These are phyloP conservation scores for Lumbricus terrestris DNA, from an alignment of 2,888 invertebrate genomes.

Conservation along the genomic window DNA sequence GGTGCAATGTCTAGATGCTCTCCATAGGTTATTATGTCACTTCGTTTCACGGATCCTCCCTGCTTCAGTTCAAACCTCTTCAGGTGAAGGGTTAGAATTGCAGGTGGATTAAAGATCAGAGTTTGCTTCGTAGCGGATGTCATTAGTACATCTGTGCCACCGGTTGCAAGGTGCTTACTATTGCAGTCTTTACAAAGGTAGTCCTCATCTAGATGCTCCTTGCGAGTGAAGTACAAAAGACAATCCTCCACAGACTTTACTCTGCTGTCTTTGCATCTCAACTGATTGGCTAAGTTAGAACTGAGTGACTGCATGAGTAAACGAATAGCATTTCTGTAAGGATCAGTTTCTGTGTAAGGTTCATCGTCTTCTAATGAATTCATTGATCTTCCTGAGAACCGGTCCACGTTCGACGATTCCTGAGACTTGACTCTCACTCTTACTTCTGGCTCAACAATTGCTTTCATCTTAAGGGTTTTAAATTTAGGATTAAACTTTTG, in stretches of 20 bases:
- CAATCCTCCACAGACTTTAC: neutral
- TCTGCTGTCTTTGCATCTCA: neutral
- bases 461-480: neutral
- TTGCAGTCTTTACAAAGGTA: neutral
- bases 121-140: constrained; percentile 7
- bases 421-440: neutral
- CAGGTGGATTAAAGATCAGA: neutral
- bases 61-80: neutral
- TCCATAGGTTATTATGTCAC: neutral
- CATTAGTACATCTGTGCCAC: neutral
- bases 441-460: neutral
- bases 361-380: neutral
- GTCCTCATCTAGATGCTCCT: neutral
- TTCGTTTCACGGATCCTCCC: neutral
- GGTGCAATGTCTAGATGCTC: constrained; percentile 6
- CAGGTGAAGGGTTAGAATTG: constrained; percentile 9
- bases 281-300: neutral
- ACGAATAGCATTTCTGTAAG: neutral
- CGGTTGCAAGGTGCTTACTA: neutral
- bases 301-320: neutral
- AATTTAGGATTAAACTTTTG: neutral
- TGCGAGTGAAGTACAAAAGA: neutral
- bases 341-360: neutral
- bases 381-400: neutral
- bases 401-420: neutral